Percentiles rank a stretch among this genome's conserved stretches.
These are phyloP conservation scores for Masnerella sp. DNA, from an alignment of 2,888 invertebrate species.

Conservation along the genomic window DNA sequence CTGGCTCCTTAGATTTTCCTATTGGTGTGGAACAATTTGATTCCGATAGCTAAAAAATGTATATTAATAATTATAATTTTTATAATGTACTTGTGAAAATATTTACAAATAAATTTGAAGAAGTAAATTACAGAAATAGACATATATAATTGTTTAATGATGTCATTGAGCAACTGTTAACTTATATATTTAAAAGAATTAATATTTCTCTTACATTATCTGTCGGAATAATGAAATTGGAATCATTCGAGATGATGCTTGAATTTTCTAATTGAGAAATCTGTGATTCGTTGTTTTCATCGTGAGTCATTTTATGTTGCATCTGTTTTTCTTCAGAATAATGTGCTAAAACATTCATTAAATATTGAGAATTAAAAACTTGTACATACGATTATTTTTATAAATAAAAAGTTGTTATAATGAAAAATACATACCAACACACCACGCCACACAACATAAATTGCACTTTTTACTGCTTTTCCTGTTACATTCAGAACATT, in stretches of 20 bases:
- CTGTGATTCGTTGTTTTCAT: slow-evolving; percentile 61
- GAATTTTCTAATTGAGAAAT: slow-evolving; percentile 7
- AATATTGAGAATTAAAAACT: not conserved
- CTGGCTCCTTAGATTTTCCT: slow-evolving; percentile 6
- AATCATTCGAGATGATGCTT: slow-evolving; percentile 34
- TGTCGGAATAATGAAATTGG: slow-evolving; percentile 66
- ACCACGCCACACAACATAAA: slow-evolving; percentile 32
- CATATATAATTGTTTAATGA: too few relatives aligned
- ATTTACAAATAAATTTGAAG: too few relatives aligned
- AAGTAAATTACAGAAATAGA: too few relatives aligned
- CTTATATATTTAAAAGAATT: too few relatives aligned
- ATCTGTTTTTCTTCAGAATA: slow-evolving; percentile 67
- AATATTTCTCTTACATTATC: not conserved
- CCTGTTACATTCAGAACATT: slow-evolving; percentile 24
- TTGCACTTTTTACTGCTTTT: slow-evolving; percentile 27
- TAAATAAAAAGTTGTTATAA: not conserved
- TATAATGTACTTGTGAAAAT: not conserved
- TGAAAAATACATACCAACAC: slow-evolving; percentile 19
- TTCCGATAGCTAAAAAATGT: slow-evolving; percentile 6
- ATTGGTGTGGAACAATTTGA: slow-evolving; percentile 19
- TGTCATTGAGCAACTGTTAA: too few relatives aligned
- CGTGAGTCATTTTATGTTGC: slow-evolving; percentile 62
- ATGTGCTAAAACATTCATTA: slow-evolving; percentile 67
- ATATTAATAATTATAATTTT: too few relatives aligned
- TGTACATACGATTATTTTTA: too few relatives aligned